phyloP scores from a whole-genome alignment of 2,797 vertebrate species.

The Buphagus erythrorhynchus region DNA sequence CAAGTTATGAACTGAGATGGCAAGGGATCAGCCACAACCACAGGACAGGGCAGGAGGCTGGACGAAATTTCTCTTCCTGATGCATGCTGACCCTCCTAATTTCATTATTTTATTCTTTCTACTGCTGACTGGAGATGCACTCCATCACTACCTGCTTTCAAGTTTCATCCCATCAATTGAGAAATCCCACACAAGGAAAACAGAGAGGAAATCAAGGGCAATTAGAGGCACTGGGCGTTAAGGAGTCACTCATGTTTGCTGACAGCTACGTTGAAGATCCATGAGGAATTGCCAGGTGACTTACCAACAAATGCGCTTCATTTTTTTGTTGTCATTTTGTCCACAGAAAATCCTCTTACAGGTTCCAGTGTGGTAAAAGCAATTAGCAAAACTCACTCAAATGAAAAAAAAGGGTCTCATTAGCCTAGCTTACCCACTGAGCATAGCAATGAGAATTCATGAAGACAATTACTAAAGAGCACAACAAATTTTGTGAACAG shows the following conservation, averaged over 20 bases:
- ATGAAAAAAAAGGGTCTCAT: constrained; percentile 34
- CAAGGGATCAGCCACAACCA: background rate
- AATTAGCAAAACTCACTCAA: constrained; percentile 52
- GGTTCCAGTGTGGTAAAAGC: constrained; percentile 44
- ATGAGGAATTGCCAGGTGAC: constrained; percentile 33
- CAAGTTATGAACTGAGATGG: background rate
- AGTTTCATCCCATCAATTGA: background rate
- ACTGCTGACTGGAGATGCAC: background rate
- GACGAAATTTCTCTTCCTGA: background rate
- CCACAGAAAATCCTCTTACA: background rate
- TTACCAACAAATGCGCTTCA: background rate
- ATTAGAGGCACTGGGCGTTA: background rate
- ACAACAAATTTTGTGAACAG: background rate
- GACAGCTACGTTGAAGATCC: background rate
- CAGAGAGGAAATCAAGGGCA: constrained; percentile 16
- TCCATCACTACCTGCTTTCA: background rate
- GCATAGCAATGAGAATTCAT: constrained; percentile 26
- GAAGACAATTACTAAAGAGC: background rate
- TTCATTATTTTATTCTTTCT: background rate
- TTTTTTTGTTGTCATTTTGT: constrained; percentile 46
- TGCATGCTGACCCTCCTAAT: background rate
- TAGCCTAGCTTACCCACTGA: background rate
- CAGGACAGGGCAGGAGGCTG: background rate
- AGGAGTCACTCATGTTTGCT: constrained; percentile 18
- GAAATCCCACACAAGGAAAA: background rate